phyloP scores from a whole-genome alignment of 2,888 invertebrate genomes.

The Girardia tigrina region DNA sequence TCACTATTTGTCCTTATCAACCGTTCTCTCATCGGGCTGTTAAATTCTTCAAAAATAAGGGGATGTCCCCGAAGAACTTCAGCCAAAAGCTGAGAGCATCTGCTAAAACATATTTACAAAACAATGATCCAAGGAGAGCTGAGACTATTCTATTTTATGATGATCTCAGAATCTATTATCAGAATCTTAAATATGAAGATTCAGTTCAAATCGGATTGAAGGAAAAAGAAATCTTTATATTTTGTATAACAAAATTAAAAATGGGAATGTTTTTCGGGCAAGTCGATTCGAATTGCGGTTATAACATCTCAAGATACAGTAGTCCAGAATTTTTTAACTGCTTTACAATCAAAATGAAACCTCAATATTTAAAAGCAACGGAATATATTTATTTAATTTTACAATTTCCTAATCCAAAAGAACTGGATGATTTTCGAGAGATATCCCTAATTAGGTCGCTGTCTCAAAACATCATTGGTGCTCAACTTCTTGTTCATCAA shows the following conservation, averaged over 20 bases:
- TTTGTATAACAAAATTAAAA: not conserved
- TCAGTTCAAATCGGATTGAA: not conserved
- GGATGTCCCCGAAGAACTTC: not conserved
- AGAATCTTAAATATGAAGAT: not conserved
- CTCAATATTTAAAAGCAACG: not conserved
- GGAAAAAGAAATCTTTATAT: not conserved
- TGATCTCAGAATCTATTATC: not conserved
- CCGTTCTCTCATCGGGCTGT: not conserved
- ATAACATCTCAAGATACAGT: not conserved
- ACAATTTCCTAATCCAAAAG: not conserved
- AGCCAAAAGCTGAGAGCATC: not conserved
- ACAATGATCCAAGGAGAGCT: not conserved
- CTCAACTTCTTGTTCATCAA: not conserved
- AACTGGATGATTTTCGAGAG: not conserved
- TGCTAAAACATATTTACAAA: not conserved
- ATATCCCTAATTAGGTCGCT: not conserved
- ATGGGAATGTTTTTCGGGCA: not conserved
- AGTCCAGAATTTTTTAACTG: not conserved
- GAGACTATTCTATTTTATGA: not conserved
- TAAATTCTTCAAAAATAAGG: not conserved
- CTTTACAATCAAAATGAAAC: not conserved
- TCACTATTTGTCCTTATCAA: conserved; percentile 17
- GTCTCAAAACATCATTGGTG: not conserved
- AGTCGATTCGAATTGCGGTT: not conserved
- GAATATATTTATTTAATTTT: not conserved